Conservation (phyloP, 2,888 invertebrate species). For the Galeopsomyia nigrocyanea region DNA sequence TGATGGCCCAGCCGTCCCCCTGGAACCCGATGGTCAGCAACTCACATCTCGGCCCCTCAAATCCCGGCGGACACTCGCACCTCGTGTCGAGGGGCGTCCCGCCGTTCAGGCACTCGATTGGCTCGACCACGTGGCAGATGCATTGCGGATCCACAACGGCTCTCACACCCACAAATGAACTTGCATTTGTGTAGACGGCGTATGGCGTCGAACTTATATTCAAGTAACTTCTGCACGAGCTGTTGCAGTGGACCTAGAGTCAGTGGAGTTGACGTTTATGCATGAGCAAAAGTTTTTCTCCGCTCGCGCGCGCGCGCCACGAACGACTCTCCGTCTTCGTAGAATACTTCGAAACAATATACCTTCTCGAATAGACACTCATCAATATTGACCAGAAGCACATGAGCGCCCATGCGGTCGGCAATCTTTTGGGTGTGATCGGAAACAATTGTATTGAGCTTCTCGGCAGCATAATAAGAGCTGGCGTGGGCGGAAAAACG, state of each 20-base stretch:
- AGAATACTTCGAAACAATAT: not conserved
- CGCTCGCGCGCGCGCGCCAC: no score
- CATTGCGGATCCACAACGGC: constrained; percentile 87
- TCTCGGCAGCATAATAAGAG: constrained; percentile 91
- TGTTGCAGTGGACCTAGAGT: constrained; percentile 73
- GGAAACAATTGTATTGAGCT: constrained; percentile 87
- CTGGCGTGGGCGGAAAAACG: constrained; percentile 95
- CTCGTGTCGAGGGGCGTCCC: constrained; percentile 75
- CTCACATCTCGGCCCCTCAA: constrained; percentile 92
- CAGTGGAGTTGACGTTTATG: not conserved
- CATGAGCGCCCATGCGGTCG: constrained; percentile 78
- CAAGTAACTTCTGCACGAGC: constrained; percentile 86
- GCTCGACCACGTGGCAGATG: constrained; percentile 74
- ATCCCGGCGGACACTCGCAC: constrained; percentile 85
- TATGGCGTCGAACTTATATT: constrained; percentile 81
- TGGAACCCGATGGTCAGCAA: constrained; percentile 88
- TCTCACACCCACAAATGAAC: constrained; percentile 93
- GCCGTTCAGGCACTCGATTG: constrained; percentile 81
- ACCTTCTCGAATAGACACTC: constrained; percentile 85
- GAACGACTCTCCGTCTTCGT: no score
- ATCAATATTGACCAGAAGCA: constrained; percentile 92
- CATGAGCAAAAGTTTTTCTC: no score
- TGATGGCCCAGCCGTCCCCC: constrained; percentile 95
- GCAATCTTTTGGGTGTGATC: constrained; percentile 81
- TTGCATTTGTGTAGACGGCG: constrained; percentile 91